Evolutionary conservation across 2,888 invertebrate species (phyloP).

Genomic region (Keiferia lycopersicella): DNA sequence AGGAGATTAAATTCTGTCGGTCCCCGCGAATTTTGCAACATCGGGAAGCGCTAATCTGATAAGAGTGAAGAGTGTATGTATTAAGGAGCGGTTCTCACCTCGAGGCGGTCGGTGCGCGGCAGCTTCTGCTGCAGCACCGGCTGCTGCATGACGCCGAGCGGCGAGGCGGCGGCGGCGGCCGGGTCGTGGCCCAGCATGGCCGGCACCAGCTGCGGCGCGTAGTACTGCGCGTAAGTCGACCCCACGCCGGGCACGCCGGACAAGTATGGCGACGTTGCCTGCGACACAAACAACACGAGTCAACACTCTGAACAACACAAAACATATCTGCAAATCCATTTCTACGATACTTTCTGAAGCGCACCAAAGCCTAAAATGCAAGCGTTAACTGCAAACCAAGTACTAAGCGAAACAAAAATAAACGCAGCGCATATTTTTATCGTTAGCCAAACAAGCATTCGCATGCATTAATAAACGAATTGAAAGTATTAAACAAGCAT

Average conservation of each 20-base stretch:
- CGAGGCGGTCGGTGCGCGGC: conserved; percentile 96
- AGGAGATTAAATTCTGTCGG: conserved; percentile 45
- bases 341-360: conserved; percentile 25
- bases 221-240: conserved; percentile 95
- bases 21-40: conserved; percentile 45
- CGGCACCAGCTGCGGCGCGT: conserved; percentile 94
- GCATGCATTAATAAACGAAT: conserved; percentile 63
- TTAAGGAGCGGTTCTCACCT: conserved; percentile 84
- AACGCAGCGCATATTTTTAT: conserved; percentile 29
- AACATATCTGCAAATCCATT: conserved; percentile 22
- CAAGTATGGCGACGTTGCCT: conserved; percentile 96
- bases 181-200: conserved; percentile 95
- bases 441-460: conserved; percentile 64
- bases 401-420: conserved; percentile 25
- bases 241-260: conserved; percentile 94
- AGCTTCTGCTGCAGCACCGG: conserved; percentile 95
- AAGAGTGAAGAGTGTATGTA: conserved; percentile 42
- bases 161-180: conserved; percentile 87
- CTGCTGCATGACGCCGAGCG: conserved; percentile 93
- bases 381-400: conserved; percentile 25
- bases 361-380: conserved; percentile 28
- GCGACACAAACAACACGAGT: conserved; percentile 47
- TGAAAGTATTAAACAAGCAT: conserved; percentile 66
- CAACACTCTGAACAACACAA: conserved; percentile 27
- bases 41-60: conserved; percentile 23